Evolutionary conservation across 2,888 invertebrate species (phyloP).

Genomic region (Mesodorylaimus sp.): DNA sequence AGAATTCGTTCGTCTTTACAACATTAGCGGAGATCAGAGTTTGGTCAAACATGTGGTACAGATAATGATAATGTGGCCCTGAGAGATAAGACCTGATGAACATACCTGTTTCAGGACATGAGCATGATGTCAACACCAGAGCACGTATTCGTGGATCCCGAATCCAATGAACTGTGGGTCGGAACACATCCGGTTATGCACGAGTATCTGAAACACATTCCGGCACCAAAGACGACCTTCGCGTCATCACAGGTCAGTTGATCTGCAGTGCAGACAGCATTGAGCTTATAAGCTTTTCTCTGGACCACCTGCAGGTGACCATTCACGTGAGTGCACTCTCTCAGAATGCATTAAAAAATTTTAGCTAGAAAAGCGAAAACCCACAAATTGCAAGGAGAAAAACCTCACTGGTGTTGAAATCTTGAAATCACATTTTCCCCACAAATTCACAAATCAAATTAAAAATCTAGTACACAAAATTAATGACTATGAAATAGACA

Average conservation of each 20-base stretch:
- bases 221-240: not conserved
- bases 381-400: too few relatives aligned
- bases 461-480: too few relatives aligned
- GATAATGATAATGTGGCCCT: not conserved
- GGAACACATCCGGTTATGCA: constrained; percentile 18
- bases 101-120: constrained; percentile 15
- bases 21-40: constrained; percentile 16
- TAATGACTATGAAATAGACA: too few relatives aligned
- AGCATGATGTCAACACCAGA: constrained; percentile 18
- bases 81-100: not conserved
- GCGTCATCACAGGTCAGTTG: constrained; percentile 7
- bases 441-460: too few relatives aligned
- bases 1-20: constrained; percentile 18
- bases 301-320: too few relatives aligned
- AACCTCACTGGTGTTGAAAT: too few relatives aligned
- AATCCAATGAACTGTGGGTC: constrained; percentile 14
- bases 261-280: too few relatives aligned
- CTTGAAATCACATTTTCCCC: too few relatives aligned
- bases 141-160: constrained; percentile 12
- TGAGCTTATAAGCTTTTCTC: too few relatives aligned
- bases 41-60: constrained; percentile 12
- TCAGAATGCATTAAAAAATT: too few relatives aligned
- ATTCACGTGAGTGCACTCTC: too few relatives aligned
- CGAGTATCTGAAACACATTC: not conserved
- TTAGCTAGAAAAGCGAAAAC: too few relatives aligned